Percentiles rank a stretch among this genome's conserved stretches.
Conservation (phyloP, 2,888 invertebrate genomes). For the Calameuta pallipes region DNA sequence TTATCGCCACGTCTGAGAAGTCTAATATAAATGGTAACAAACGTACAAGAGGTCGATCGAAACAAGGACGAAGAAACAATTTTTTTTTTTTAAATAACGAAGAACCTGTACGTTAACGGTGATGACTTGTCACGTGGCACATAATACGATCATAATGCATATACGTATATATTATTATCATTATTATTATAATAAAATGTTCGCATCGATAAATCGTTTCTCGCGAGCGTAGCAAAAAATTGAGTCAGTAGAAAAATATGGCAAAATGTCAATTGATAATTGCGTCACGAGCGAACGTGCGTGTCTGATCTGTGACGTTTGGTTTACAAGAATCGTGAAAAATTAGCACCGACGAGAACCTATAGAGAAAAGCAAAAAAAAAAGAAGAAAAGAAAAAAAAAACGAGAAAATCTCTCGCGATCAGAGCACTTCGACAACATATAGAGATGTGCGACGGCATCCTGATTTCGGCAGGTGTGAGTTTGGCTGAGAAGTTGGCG, state of each 20-base stretch:
- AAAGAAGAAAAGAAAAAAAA: constrained; percentile 22
- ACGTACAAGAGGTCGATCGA: not conserved
- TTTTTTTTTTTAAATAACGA: not conserved
- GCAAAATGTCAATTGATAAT: constrained; percentile 20
- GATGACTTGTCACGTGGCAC: not conserved
- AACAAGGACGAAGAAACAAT: not conserved
- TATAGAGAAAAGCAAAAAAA: constrained; percentile 16
- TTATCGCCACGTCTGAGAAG: constrained; percentile 22
- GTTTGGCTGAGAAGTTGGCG: constrained; percentile 47
- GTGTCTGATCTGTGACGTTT: not conserved
- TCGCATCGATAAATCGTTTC: constrained; percentile 12
- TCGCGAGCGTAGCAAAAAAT: constrained; percentile 24
- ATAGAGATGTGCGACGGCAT: constrained; percentile 47
- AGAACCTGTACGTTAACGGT: not conserved
- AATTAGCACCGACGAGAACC: constrained; percentile 9
- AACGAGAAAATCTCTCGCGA: constrained; percentile 15
- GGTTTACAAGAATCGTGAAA: constrained; percentile 6
- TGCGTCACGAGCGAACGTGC: constrained; percentile 14
- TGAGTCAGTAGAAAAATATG: constrained; percentile 40
- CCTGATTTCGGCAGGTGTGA: constrained; percentile 45
- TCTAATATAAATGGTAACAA: not conserved
- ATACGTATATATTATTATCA: constrained; percentile 16
- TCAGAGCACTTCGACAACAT: constrained; percentile 25
- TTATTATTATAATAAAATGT: not conserved
- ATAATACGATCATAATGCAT: not conserved